phyloP scores from a whole-genome alignment of 2,797 vertebrate genomes.

The Phataginus tetradactyla region DNA sequence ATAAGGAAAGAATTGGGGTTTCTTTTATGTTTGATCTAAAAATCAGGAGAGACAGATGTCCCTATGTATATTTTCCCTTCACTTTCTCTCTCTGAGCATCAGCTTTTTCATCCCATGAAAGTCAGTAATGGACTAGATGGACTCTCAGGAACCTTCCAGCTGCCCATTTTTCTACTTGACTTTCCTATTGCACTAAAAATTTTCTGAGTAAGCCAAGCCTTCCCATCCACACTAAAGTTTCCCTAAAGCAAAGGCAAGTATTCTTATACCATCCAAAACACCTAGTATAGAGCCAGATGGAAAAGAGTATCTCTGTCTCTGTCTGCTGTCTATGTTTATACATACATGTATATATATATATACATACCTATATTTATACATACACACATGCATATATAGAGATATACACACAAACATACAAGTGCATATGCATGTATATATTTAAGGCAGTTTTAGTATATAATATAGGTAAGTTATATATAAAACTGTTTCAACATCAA shows the following conservation, averaged over 20 bases:
- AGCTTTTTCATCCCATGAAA: neutral
- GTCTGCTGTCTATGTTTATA: neutral
- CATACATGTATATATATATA: neutral
- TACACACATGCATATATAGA: rapidly evolving
- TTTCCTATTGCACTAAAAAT: neutral
- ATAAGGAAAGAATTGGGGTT: neutral
- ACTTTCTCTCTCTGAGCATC: neutral
- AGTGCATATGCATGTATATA: neutral
- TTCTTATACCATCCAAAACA: neutral
- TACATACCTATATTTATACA: neutral
- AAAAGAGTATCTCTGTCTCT: neutral
- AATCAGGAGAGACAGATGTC: neutral
- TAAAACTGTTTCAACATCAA: neutral
- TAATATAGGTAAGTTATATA: neutral
- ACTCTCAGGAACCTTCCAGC: neutral
- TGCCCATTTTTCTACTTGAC: neutral
- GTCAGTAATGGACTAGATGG: neutral
- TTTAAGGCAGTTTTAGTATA: neutral
- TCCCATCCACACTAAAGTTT: neutral
- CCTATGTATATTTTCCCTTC: neutral
- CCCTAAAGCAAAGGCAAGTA: neutral
- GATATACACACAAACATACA: neutral
- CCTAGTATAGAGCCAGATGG: neutral
- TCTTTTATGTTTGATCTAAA: neutral
- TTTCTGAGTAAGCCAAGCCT: neutral